Conservation (phyloP, 2,888 invertebrate species). For the Cosmia pyralina region DNA sequence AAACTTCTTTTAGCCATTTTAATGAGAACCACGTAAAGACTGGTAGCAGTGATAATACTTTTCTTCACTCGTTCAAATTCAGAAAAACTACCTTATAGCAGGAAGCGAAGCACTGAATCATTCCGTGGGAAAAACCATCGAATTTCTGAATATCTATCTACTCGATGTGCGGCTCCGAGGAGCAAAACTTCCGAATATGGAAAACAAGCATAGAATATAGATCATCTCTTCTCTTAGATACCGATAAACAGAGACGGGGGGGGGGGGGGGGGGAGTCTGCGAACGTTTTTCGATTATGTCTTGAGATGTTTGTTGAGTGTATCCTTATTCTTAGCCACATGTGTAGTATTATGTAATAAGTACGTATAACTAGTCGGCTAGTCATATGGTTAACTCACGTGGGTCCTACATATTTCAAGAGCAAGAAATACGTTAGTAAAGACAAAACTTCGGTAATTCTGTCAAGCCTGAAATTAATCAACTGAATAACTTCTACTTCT, state of each 20-base stretch:
- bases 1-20: background rate
- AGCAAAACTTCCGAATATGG: slow-evolving; percentile 43
- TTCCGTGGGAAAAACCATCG: slow-evolving; percentile 25
- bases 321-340: slow-evolving; percentile 1
- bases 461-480: background rate
- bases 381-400: background rate
- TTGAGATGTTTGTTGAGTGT: slow-evolving; percentile 14
- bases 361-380: background rate
- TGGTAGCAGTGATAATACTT: background rate
- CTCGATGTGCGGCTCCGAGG: slow-evolving; percentile 26
- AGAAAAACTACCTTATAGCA: background rate
- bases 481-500: background rate
- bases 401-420: background rate
- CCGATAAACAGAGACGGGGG: slow-evolving; percentile 12
- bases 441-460: background rate
- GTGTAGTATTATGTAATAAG: background rate
- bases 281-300: slow-evolving; percentile 25
- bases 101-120: slow-evolving; percentile 41
- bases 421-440: background rate
- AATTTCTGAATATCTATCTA: slow-evolving; percentile 34
- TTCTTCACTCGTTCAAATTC: slow-evolving; percentile 2
- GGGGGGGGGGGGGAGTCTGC: background rate
- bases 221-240: slow-evolving; percentile 45
- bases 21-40: background rate
- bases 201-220: slow-evolving; percentile 39